Evolutionary conservation across 1,140 invertebrate species (phyloP), one percentile per base, ranked within the genome.

Genomic region (Drosophila pandora): DNA sequence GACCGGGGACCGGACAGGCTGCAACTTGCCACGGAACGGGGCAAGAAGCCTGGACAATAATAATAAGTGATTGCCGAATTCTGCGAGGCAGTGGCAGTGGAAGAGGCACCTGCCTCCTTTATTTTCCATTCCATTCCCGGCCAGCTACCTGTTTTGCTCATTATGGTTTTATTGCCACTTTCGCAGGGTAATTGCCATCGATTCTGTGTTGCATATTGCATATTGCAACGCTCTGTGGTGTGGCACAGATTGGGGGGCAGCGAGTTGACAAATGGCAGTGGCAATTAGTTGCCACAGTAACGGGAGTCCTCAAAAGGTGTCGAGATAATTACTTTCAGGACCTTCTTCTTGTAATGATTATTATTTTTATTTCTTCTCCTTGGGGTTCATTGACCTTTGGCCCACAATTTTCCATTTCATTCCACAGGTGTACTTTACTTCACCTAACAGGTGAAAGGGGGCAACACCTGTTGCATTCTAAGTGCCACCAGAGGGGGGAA

Each of bases 121-220:
- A 72, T 67, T 47, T 5, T 43, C n/a, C 41, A 28, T 28, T 28
- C 25, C 25, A 28, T 28, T 28, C 25, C 25, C 25, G 13, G 13
- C 5, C 17, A 17, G 21, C 21, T 47, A 21, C 43, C 43, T 47
- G 43, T 47, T 59, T 64, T 67, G 61, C 59, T 60, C 69, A 78
- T 77, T 81, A 79, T 72, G 74, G 43, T 84, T 76, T 79, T 76
- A 77, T 69, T 57, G 79, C 63, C 59, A 82, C 79, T 82, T 82
- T 82, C 79, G 79, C 74, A 82, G 82, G 67, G 60, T 82, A 82
- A 83, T 83, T 83, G 79, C 78, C 79, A 83, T 82, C 60, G 81
- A 83, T 78, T 70, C 41, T 13, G 41, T 21, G 41, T 7, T 43
- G 41, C 41, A 21, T 21, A 7, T 28, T 28, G 25, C 25, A 28